Evolutionary conservation across 2,113 vertebrate genomes (phyloP), one percentile per base, ranked within the genome.

Genomic region (Donacobius atricapilla): DNA sequence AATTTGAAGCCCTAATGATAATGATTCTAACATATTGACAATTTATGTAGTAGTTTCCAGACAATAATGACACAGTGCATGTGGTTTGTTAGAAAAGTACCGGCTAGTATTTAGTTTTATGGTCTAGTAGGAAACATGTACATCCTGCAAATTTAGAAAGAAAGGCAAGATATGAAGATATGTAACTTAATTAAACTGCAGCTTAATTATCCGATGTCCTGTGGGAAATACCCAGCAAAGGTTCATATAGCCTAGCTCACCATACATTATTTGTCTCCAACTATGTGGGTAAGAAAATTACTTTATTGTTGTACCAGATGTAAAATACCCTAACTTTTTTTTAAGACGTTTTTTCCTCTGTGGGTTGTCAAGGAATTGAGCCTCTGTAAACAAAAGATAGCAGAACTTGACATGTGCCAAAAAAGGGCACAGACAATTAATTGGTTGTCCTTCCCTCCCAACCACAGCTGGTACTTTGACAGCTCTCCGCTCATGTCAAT

Each of bases 401-500:
- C 42, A 80, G 75, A 88, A 77, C 42, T 6, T 94, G 90, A 83
- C 88, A 90, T 86, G 75, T 92, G 72, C 71, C 71, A 73, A 73
- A 84, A 90, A 70, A 88, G 83, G 88, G 85, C 79, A 83, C 23
- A 66, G 71, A 61, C 79, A 88, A 68, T 86, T 93, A 94, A 86
- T 92, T 94, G 79, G 78, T 92, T 96, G 83, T 64, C 63, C 66
- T 85, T 91, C 71, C 58, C 77, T 85, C 79, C 88, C 54, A 83
- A 22, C 53, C 54, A 45, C 96, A 96, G 79, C 94, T 95, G 92
- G 83, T 95, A 92, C 75, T 93, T 94, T 94, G 92, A 92, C 86
- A 88, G 68, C 21, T 90, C 35, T 80, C 18, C 18, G 88, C 79
- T 96, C 88, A 54, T 58, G 73, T 86, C 83, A 94, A 83, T 82